Evolutionary conservation across 2,888 invertebrate genomes (phyloP), one percentile per base, ranked within the genome.

Genomic region (Patella caerulea): DNA sequence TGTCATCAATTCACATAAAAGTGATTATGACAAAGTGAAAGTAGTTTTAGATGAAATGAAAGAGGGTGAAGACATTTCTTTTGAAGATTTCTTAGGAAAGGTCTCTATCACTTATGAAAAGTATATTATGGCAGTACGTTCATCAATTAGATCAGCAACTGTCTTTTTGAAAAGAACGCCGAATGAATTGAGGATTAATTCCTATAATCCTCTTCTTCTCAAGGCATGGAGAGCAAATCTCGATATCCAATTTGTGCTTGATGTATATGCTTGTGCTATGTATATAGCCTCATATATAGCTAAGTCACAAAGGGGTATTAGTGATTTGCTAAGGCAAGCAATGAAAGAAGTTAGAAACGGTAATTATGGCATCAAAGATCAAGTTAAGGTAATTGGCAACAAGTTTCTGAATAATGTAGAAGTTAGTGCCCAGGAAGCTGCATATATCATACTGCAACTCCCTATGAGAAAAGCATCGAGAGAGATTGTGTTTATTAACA

Each of bases 381-480:
- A 85, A 55, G 74, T 87, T 3, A 45, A 9, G 45, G 45, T 45
- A 9, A 45, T 45, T 45, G 45, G 45, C 9, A 45, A 45, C 4
- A 45, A 45, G 9, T 45, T 45, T 45, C 45, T 45, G 7, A 45
- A 45, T 45, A 45, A 45, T 45, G 82, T 81, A 1, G 86, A 88
- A 79, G 79, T 88, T 7, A 81, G 82, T 73, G 86, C 87, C 2
- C 87, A 88, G 75, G 88, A 88, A 76, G 86, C 86, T 69, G 83
- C 75, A 3, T 86, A 83, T 77, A 76, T 83, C 9, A 55, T 83
- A 7, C 77, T 88, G n/a, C 78, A 79, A 24, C 73, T 88, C 72
- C 84, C 85, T 24, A 78, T 88, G 76, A 83, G 77, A 65, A 72
- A 72, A 34, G 54, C 79, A 12, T 82, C 83, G 14, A 73, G 84